Evolutionary conservation across 2,888 invertebrate genomes (phyloP), one percentile per base, ranked within the genome.

Genomic region (Timema podura): DNA sequence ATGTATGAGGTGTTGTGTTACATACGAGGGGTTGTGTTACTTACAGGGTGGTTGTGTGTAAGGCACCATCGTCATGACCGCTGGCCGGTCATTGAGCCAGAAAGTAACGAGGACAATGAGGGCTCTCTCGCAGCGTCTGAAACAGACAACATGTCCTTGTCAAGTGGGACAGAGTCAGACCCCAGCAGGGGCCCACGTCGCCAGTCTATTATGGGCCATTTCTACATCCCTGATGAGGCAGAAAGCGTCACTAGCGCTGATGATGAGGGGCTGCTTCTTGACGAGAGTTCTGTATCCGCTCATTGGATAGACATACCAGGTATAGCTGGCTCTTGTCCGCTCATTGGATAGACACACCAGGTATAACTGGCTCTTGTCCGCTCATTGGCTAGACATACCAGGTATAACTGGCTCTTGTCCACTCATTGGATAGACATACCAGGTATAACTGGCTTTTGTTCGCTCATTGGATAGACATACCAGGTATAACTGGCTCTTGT

Each of bases 21-120:
- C 30, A 30, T 30, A 30, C 30, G 3, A n/a, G 10, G 49, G 30
- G 30, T 30, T 30, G 30, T 30, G 30, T 30, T 54, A 16, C 7
- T 7, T 64, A 51, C 73, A 86, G 91, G 90, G 76, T 92, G 91
- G 91, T 81, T 89, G 70, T 88, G 91, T 76, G 89, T 92, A 6
- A 84, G 91, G 69, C 92, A 92, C 76, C 89, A 91, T 73, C 85
- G 92, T 65, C 88, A 90, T 79, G 90, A 92, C 73, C 85, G 86
- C 76, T 92, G 91, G 86, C 92, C 92, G 0, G 85, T 92, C 54
- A 87, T 91, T 75, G 87, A 88, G 72, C 78, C 79, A 71, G 79
- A 79, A 48, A 79, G 83, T 2, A 83, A 83, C 16, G 83, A 85
- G 15, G 81, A 82, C 77, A 80, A 80, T 51, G 72, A 68, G 16